phyloP scores from a whole-genome alignment of 2,888 invertebrate genomes.

The Trichogramma evanescens region DNA sequence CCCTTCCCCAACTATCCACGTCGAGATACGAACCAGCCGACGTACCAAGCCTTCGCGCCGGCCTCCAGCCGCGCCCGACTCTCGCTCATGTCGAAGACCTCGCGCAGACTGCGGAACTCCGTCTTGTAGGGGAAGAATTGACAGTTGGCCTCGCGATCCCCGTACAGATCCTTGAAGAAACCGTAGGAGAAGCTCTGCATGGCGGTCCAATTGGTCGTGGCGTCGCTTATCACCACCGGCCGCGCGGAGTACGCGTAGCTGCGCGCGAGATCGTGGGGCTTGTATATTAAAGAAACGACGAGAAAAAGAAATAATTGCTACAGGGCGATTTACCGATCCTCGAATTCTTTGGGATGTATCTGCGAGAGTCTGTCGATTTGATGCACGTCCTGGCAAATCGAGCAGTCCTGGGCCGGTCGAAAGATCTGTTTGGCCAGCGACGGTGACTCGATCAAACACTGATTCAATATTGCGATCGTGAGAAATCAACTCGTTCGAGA shows the following conservation, averaged over 20 bases:
- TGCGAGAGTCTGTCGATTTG: slow-evolving; percentile 61
- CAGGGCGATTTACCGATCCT: slow-evolving; percentile 51
- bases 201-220: slow-evolving; percentile 75
- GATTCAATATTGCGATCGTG: neutral
- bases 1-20: no score
- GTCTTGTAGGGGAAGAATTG: slow-evolving; percentile 94
- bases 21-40: slow-evolving; percentile 56
- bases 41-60: slow-evolving; percentile 63
- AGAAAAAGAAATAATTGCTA: neutral
- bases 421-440: slow-evolving; percentile 47
- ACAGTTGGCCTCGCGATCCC: slow-evolving; percentile 55
- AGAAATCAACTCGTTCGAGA: no score
- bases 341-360: slow-evolving; percentile 64
- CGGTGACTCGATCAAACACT: slow-evolving; percentile 38
- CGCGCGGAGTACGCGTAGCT: slow-evolving; percentile 66
- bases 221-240: slow-evolving; percentile 83
- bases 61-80: slow-evolving; percentile 60
- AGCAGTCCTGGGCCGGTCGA: slow-evolving; percentile 75
- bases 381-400: slow-evolving; percentile 63
- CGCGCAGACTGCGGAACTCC: slow-evolving; percentile 67
- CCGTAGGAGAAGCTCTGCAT: slow-evolving; percentile 68
- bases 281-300: slow-evolving; percentile 3
- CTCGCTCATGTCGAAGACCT: slow-evolving; percentile 76
- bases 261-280: neutral
- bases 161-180: slow-evolving; percentile 75